phyloP scores from a whole-genome alignment of 1,140 invertebrate genomes.

The Octopus sinensis region DNA sequence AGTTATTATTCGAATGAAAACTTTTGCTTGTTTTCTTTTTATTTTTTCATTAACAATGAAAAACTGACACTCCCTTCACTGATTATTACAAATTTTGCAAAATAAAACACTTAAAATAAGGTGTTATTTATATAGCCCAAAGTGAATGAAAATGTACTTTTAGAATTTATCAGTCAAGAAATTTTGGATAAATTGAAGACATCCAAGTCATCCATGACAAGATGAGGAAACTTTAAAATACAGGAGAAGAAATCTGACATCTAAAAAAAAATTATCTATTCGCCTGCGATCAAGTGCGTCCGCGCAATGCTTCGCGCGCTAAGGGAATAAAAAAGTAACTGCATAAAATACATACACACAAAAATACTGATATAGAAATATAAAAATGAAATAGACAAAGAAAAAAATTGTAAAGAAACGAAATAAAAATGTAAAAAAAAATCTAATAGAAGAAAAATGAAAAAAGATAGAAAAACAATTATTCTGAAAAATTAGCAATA shows the following conservation, averaged over 20 bases:
- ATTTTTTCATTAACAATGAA: too few species aligned
- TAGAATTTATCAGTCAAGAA: too few species aligned
- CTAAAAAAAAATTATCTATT: not conserved
- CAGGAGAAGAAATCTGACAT: slow-evolving; percentile 2
- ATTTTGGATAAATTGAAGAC: too few species aligned
- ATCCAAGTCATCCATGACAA: too few species aligned
- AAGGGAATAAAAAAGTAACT: not conserved
- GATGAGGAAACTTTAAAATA: not conserved
- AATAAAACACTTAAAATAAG: too few species aligned
- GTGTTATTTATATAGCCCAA: too few species aligned
- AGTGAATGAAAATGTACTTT: too few species aligned
- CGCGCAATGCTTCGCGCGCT: not conserved
- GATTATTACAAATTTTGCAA: too few species aligned
- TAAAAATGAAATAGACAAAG: not conserved
- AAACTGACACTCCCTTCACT: too few species aligned
- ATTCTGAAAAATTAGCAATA: slow-evolving; percentile 14
- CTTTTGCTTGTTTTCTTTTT: too few species aligned
- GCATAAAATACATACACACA: slow-evolving; percentile 3
- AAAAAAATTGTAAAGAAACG: not conserved
- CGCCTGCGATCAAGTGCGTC: slow-evolving; percentile 12
- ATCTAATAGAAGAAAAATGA: not conserved
- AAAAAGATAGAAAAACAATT: slow-evolving; percentile 9
- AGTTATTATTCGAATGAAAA: too few species aligned
- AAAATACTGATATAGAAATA: slow-evolving; percentile 6
- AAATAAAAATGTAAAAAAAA: not conserved